Conservation (phyloP, 1,140 invertebrate species). For the Solenopsis fugax region DNA sequence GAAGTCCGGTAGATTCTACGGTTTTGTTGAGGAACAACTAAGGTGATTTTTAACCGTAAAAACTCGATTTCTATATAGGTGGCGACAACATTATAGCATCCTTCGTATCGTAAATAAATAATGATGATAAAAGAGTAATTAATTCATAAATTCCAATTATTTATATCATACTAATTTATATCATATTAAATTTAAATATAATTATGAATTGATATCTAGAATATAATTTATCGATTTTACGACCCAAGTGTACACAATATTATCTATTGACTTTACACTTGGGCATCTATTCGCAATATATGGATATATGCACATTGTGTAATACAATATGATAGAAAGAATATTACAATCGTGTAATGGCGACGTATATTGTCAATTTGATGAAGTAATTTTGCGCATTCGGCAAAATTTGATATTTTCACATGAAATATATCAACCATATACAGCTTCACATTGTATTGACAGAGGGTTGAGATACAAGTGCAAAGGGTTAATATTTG, state of each 20-base stretch:
- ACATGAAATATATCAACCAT: conserved; percentile 24
- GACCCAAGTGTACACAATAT: neutral
- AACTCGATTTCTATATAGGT: neutral
- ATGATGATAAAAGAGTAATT: conserved; percentile 10
- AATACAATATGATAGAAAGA: conserved; percentile 8
- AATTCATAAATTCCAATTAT: too few species aligned
- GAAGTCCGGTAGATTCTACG: neutral
- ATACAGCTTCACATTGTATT: conserved; percentile 5
- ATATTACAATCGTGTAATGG: neutral
- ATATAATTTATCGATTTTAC: conserved; percentile 27
- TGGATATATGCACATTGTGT: neutral
- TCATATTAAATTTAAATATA: neutral
- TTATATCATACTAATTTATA: too few species aligned
- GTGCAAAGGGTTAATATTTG: conserved; percentile 62
- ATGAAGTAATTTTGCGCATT: conserved; percentile 24
- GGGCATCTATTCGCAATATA: conserved; percentile 1
- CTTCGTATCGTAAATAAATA: neutral
- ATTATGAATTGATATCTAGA: neutral
- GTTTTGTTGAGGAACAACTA: neutral
- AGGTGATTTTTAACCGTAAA: neutral
- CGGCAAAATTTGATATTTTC: conserved; percentile 48
- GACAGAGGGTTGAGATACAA: conserved; percentile 39
- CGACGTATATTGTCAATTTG: neutral
- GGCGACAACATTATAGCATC: neutral
- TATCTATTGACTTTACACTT: conserved; percentile 6